A percentile compares a stretch with the other conserved stretches of the same genome.
These are phyloP conservation scores for Morus bassanus DNA, from an alignment of 2,797 vertebrate species.

Conservation along the genomic window DNA sequence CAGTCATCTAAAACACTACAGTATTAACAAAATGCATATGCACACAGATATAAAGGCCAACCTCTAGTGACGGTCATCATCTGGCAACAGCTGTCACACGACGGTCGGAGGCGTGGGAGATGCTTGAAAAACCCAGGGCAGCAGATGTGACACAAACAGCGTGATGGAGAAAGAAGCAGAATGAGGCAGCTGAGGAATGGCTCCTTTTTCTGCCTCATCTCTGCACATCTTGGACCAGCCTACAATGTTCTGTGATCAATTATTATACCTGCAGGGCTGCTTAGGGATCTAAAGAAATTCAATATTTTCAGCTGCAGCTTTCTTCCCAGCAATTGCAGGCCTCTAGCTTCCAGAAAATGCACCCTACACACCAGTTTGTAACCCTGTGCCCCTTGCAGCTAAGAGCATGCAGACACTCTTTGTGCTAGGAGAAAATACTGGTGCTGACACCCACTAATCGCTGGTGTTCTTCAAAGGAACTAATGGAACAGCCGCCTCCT, in stretches of 20 bases:
- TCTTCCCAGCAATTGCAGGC: neutral
- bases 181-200: neutral
- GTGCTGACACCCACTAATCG: neutral
- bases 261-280: slow-evolving; percentile 32
- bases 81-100: neutral
- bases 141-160: neutral
- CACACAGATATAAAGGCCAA: neutral
- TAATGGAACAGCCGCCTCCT: neutral
- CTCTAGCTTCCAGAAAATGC: neutral
- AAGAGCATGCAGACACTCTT: neutral
- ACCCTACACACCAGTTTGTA: neutral
- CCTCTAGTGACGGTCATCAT: neutral
- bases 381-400: neutral
- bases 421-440: neutral
- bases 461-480: neutral
- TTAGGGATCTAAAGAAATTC: slow-evolving; percentile 38
- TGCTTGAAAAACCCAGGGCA: neutral
- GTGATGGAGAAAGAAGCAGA: neutral
- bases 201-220: neutral
- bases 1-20: neutral
- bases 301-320: slow-evolving; percentile 30
- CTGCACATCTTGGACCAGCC: neutral
- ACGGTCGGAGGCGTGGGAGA: neutral
- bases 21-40: neutral
- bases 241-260: slow-evolving; percentile 13